These are phyloP conservation scores for Kryptolebias ocellatus DNA, from an alignment of 2,797 vertebrate species.

Conservation along the genomic window DNA sequence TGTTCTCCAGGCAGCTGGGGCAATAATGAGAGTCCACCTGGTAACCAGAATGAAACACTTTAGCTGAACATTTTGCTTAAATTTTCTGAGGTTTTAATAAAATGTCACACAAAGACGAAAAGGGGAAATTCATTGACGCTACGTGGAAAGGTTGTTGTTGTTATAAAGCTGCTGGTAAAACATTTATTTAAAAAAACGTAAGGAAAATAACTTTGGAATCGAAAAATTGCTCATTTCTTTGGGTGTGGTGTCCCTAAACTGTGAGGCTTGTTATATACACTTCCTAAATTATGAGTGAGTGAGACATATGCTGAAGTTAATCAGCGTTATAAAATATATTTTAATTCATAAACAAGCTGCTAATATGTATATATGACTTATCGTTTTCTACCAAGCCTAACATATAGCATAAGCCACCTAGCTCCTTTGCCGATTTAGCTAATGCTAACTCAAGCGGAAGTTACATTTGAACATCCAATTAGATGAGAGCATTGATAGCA, in stretches of 20 bases:
- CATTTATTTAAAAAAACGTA: not conserved
- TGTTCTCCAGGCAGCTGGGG: slow-evolving; percentile 98
- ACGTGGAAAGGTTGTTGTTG: not conserved
- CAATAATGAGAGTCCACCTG: slow-evolving; percentile 99
- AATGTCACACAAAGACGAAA: too few relatives aligned
- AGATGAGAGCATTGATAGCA: not conserved
- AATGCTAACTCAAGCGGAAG: slow-evolving; percentile 36
- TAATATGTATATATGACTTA: not conserved
- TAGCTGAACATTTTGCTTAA: too few relatives aligned
- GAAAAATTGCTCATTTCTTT: slow-evolving; percentile 14
- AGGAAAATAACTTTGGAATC: not conserved
- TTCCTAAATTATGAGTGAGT: not conserved
- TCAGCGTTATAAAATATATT: not conserved
- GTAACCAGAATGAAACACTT: not conserved
- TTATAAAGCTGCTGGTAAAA: not conserved
- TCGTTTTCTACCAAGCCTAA: not conserved
- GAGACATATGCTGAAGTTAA: not conserved
- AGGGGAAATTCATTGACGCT: too few relatives aligned
- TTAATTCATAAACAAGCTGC: not conserved
- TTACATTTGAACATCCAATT: slow-evolving; percentile 55
- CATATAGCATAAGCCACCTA: slow-evolving; percentile 14
- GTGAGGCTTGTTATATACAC: slow-evolving; percentile 15
- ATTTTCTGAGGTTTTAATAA: too few relatives aligned
- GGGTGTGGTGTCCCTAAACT: slow-evolving; percentile 67
- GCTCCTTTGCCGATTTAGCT: slow-evolving; percentile 4